Evolutionary conservation across 2,797 vertebrate genomes (phyloP), one percentile per base, ranked within the genome.

Genomic region (Octomys mimax): DNA sequence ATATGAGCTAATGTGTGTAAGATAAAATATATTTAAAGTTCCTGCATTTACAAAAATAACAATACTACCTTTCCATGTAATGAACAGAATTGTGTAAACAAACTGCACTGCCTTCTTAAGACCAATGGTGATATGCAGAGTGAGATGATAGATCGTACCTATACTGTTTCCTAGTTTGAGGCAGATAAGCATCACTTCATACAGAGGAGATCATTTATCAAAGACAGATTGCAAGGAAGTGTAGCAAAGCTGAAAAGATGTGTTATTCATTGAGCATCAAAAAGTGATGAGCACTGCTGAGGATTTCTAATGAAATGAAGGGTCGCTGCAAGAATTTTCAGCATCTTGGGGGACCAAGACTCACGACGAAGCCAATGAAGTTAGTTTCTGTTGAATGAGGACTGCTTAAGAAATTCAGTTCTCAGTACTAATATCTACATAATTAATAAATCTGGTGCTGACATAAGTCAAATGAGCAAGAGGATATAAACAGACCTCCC

Each of bases 241-340:
- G 70, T 52, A 70, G 83, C 61, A 93, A 66, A 90, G 49, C 1
- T 54, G 68, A 94, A 96, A 87, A 71, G 22, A 28, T 85, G 9
- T 92, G 14, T 64, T 95, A 87, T 79, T 96, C 80, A 52, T 79
- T 66, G 54, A 85, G 26, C 42, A 82, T 91, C 94, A 82, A 81
- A 81, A 81, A 59, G 28, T 57, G 46, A 88, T 90, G 61, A 77
- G 28, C 6, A 62, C 42, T 78, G 21, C 16, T 33, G 3, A 36
- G 19, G 0, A 13, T 62, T 83, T 87, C 22, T 87, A 71, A 84
- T 87, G 49, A 93, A 89, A 89, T 57, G 66, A 87, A 49, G 31
- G 16, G 61, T 73, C 36, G 59, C 19, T 54, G 14, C 6, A 66
- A 33, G 62, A 81, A 81, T 62, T 92, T 77, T 85, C 36, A 84